These are phyloP conservation scores for Pachyramphus minor DNA, from an alignment of 2,113 vertebrate genomes.

Conservation along the genomic window DNA sequence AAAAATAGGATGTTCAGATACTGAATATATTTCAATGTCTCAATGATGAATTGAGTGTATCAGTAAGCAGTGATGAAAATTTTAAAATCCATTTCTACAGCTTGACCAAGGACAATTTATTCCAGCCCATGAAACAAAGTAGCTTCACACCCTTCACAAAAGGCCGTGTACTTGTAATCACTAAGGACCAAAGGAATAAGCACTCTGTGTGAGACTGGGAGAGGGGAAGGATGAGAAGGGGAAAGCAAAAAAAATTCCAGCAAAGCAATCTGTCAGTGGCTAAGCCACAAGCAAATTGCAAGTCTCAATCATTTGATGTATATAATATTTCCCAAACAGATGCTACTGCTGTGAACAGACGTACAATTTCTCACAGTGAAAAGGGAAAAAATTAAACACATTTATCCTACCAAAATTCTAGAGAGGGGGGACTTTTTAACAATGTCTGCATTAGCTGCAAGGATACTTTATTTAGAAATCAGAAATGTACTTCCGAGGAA, in stretches of 20 bases:
- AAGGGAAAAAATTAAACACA: background rate
- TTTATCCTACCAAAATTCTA: background rate
- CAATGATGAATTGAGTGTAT: background rate
- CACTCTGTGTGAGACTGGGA: background rate
- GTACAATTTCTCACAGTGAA: background rate
- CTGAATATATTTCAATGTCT: background rate
- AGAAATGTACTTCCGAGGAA: background rate
- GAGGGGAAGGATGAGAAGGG: background rate
- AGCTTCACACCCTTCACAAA: background rate
- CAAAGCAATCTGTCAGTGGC: background rate
- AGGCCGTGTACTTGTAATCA: background rate
- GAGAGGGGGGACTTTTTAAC: background rate
- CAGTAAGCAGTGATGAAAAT: background rate
- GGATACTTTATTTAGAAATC: background rate
- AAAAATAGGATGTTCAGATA: background rate
- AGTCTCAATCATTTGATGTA: background rate
- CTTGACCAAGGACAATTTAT: background rate
- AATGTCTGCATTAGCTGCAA: background rate
- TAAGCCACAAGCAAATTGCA: background rate
- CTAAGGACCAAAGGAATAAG: background rate
- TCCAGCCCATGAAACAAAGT: background rate
- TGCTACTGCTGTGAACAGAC: background rate
- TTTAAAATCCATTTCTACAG: background rate
- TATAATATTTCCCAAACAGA: background rate
- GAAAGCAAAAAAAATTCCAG: background rate